Percentiles rank a stretch among this genome's conserved stretches.
Evolutionary conservation across 2,797 vertebrate genomes (phyloP).

Genomic region (Tangara arthus): DNA sequence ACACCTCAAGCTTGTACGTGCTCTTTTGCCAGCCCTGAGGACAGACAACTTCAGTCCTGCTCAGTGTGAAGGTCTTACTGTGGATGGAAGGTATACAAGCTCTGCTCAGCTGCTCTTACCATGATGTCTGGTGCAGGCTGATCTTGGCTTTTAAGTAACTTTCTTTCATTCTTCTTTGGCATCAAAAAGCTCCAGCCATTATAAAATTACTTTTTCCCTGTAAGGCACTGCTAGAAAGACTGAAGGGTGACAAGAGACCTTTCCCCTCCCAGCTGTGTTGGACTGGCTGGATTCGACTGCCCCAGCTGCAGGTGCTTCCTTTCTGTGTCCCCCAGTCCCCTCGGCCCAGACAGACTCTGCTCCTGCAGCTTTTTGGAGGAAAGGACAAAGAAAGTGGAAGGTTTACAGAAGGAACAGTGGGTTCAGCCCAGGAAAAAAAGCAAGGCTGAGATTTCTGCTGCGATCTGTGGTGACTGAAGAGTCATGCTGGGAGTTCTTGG

Average conservation of each 20-base stretch:
- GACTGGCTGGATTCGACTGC: background rate
- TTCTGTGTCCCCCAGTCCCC: background rate
- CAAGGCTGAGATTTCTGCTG: background rate
- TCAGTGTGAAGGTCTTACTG: background rate
- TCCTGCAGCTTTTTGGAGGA: background rate
- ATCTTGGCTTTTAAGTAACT: background rate
- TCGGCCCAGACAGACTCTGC: background rate
- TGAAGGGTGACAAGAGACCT: background rate
- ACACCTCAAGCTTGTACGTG: background rate
- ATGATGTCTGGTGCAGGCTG: background rate
- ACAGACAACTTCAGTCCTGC: background rate
- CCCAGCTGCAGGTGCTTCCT: background rate
- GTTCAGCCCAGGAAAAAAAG: background rate
- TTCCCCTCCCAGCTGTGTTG: background rate
- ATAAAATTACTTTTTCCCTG: background rate
- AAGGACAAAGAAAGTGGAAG: background rate
- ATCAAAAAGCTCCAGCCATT: background rate
- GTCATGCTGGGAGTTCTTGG: background rate
- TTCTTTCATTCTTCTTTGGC: slow-evolving; percentile 1
- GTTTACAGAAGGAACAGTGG: background rate
- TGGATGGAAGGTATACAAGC: background rate
- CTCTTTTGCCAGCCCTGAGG: background rate
- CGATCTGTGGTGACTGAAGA: background rate
- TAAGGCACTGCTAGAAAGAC: background rate
- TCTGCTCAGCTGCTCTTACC: background rate